These are phyloP conservation scores for Bradypus variegatus DNA, from an alignment of 2,797 vertebrate genomes.

Conservation along the genomic window DNA sequence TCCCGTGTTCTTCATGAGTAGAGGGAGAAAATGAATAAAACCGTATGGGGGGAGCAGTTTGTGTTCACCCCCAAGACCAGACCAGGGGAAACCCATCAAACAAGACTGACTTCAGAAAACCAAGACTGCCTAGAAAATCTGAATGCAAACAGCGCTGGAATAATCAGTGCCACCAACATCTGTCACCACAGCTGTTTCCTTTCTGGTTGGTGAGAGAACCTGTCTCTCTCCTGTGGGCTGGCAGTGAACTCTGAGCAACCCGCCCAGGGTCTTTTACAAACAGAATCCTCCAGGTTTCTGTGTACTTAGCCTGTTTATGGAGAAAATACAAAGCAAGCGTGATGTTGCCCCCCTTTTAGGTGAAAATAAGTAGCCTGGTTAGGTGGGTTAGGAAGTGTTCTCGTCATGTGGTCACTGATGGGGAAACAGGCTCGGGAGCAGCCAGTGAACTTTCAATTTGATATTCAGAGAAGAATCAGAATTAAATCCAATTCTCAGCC, in stretches of 20 bases:
- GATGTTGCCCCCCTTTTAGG: background rate
- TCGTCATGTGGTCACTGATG: background rate
- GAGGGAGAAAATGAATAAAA: background rate
- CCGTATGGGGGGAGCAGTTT: background rate
- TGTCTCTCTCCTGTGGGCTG: constrained; percentile 32
- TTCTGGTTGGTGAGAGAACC: constrained; percentile 54
- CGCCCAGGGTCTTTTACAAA: constrained; percentile 21
- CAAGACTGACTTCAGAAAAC: constrained; percentile 46
- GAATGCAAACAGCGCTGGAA: constrained; percentile 54
- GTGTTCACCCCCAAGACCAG: constrained; percentile 16
- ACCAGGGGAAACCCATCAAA: constrained; percentile 49
- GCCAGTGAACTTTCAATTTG: background rate
- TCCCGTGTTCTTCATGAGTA: background rate
- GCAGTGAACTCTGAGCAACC: constrained; percentile 6
- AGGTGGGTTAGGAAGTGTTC: background rate
- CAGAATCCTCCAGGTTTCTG: constrained; percentile 20
- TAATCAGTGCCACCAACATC: constrained; percentile 57
- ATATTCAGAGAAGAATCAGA: background rate
- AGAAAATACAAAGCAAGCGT: background rate
- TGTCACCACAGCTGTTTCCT: constrained; percentile 66
- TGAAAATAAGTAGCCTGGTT: background rate
- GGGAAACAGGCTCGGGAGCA: constrained; percentile 18
- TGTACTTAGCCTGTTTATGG: background rate
- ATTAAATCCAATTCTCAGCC: background rate
- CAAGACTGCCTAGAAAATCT: constrained; percentile 53